Percentiles rank a stretch among this genome's conserved stretches.
These are phyloP conservation scores for Luperina nickerlii DNA, from an alignment of 2,888 invertebrate genomes.

Conservation along the genomic window DNA sequence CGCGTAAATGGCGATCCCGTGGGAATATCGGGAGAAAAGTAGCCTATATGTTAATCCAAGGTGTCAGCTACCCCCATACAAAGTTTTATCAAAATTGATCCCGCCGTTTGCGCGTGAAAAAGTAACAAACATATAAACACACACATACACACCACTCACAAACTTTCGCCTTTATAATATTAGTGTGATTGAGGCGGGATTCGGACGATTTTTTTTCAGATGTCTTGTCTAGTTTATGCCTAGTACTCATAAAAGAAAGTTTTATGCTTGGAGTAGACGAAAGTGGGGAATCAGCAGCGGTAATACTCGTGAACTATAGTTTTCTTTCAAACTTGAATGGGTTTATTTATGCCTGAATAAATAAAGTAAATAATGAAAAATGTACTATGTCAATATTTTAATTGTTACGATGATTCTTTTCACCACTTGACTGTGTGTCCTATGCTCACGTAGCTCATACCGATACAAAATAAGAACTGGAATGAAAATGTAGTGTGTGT, in stretches of 20 bases:
- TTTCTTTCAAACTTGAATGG: background rate
- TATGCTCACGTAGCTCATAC: background rate
- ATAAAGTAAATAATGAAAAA: background rate
- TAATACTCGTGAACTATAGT: conserved; percentile 9
- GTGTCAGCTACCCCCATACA: no score
- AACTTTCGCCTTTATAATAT: no score
- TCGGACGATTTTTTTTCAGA: conserved; percentile 74
- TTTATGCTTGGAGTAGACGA: conserved; percentile 17
- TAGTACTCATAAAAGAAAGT: conserved; percentile 48
- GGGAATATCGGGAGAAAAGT: no score
- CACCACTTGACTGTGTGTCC: background rate
- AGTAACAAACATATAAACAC: no score
- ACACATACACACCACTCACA: no score
- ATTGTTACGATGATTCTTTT: background rate
- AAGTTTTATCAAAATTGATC: no score
- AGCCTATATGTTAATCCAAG: no score
- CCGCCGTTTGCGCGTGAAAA: no score
- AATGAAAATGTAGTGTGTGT: background rate
- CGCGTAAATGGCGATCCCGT: no score
- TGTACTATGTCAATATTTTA: background rate
- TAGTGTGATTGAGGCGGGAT: conserved; percentile 62
- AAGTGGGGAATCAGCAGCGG: conserved; percentile 16
- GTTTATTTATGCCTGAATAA: background rate
- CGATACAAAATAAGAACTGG: background rate
- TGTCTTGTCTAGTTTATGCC: conserved; percentile 57